Base-by-base conservation (phyloP, 2,113 vertebrate genomes). In the Narcine bancroftii region DNA sequence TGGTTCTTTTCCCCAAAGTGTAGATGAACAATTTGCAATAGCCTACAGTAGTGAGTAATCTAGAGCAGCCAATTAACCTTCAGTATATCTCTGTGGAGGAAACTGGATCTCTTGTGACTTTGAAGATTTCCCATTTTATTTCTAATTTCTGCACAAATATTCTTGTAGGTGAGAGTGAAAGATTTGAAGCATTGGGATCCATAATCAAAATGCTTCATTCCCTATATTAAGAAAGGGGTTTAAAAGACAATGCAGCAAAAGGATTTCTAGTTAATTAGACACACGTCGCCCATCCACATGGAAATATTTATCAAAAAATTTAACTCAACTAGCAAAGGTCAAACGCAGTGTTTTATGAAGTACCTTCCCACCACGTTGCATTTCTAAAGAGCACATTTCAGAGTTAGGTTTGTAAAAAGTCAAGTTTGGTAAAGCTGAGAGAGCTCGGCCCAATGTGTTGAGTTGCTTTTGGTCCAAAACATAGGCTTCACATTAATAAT, bases 381-480 rank as follows among this genome's bases (percentile, higher is more conserved):
- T 91, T 71, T 91, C 87, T 29, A 66, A 24, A 66, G 63, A 76
- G 66, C 33, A 24, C 36, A 91, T 56, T 91, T 65, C 60, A 91
- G 63, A 42, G 66, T 91, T 13, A 47, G 71, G 24, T 45, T 50
- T 50, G 77, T 50, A 81, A 53, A 21, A 36, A 21, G 81, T 36
- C 15, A 19, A 36, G 33, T n/a, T 5, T 36, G 29, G 81, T 33
- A 21, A 36, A 21, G 81, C 81, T n/a, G 33, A 87, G 6, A 15
- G 50, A 0, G 56, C 36, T 33, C 17, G 13, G 9, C 50, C 17
- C 53, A 63, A 39, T 87, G 9, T 6, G 29, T 69, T 69, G 66
- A 69, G 66, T 69, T 21, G 26, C 66, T 69, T 1, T 69, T 26
- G 66, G 19, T 87, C 81, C 15, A 36, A 36, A 85, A 75, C 72